Evolutionary conservation across 2,888 invertebrate genomes (phyloP).

Genomic region (Hermaeophaga mercurialis): DNA sequence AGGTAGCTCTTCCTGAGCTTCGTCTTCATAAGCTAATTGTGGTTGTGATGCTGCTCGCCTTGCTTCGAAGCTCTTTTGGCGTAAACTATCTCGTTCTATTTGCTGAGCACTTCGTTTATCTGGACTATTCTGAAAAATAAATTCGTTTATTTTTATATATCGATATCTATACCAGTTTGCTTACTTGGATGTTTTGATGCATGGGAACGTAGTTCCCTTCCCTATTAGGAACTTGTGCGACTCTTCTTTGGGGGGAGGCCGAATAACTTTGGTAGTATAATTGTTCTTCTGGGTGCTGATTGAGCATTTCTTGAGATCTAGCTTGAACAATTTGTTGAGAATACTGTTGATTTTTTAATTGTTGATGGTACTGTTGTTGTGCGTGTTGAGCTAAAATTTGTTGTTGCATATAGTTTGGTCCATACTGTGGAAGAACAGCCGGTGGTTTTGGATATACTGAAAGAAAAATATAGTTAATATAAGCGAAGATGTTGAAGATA

Average conservation of each 20-base stretch:
- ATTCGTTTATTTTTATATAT: neutral
- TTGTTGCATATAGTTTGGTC: constrained; percentile 59
- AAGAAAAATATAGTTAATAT: neutral
- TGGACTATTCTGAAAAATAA: constrained; percentile 39
- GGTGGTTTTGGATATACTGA: constrained; percentile 63
- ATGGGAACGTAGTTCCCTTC: constrained; percentile 49
- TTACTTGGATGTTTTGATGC: constrained; percentile 32
- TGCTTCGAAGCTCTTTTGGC: constrained; percentile 64
- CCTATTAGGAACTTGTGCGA: constrained; percentile 29
- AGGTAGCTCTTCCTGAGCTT: constrained; percentile 45
- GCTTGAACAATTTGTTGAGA: constrained; percentile 51
- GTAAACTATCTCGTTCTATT: constrained; percentile 64
- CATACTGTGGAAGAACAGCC: constrained; percentile 49
- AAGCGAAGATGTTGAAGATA: neutral
- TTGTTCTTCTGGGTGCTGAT: constrained; percentile 54
- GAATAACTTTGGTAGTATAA: constrained; percentile 52
- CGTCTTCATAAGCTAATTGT: constrained; percentile 65
- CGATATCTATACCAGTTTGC: neutral
- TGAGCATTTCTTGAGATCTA: constrained; percentile 65
- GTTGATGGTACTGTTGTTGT: constrained; percentile 40
- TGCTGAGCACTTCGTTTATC: constrained; percentile 68
- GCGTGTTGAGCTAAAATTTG: constrained; percentile 57
- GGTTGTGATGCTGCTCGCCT: constrained; percentile 71
- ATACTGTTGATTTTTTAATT: constrained; percentile 50
- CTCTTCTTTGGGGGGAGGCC: constrained; percentile 42